phyloP scores from a whole-genome alignment of 23 tunicate species.

The Corella eumyota region DNA sequence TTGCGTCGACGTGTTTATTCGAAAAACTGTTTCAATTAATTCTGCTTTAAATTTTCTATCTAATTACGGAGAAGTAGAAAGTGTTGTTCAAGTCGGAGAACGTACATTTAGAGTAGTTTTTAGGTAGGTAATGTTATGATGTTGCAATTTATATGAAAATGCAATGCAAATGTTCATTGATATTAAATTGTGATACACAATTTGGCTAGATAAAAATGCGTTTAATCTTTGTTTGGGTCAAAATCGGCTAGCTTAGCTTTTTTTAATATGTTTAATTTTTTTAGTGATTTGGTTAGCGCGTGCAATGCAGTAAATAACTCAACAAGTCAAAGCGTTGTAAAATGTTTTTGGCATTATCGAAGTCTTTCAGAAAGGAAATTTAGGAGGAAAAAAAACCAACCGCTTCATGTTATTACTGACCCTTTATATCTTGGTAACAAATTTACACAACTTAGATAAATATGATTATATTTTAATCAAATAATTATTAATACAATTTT shows the following conservation, averaged over 20 bases:
- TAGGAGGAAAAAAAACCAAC: not conserved
- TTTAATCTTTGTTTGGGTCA: too few relatives aligned
- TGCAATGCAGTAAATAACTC: constrained; percentile 7
- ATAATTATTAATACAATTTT: too few relatives aligned
- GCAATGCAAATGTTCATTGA: too few relatives aligned
- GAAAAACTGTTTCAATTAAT: not conserved
- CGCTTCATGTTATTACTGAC: constrained; percentile 7
- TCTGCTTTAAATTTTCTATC: constrained; percentile 2
- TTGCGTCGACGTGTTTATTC: constrained; percentile 3
- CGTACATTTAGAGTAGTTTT: not conserved
- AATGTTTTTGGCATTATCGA: constrained; percentile 9
- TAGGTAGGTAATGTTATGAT: not conserved
- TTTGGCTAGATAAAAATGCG: too few relatives aligned
- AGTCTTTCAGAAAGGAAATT: not conserved
- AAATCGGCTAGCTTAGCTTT: too few relatives aligned
- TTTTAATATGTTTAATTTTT: constrained; percentile 1
- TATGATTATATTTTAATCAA: too few relatives aligned
- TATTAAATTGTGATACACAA: too few relatives aligned
- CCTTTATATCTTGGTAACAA: too few relatives aligned
- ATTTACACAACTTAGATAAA: too few relatives aligned
- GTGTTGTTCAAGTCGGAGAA: not conserved
- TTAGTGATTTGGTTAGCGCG: constrained; percentile 17
- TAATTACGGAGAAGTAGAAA: constrained; percentile 9
- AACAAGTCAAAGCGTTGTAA: constrained; percentile 1
- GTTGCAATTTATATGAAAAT: too few relatives aligned